These are phyloP conservation scores for Sinopyrophorus schimmeli DNA, from an alignment of 2,888 invertebrate genomes.

Conservation along the genomic window DNA sequence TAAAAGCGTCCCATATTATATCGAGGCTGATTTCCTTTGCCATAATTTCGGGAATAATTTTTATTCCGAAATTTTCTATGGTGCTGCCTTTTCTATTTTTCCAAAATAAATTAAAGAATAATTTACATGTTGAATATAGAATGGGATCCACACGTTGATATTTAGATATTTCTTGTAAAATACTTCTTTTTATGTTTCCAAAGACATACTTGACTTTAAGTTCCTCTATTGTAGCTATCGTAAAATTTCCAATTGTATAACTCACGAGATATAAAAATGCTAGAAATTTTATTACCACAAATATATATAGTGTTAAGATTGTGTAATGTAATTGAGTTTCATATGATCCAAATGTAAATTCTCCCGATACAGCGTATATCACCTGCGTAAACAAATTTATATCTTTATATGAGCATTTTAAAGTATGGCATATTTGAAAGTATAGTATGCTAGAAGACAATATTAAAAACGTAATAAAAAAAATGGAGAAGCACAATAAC, in stretches of 20 bases:
- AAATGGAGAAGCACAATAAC: neutral
- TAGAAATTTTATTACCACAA: neutral
- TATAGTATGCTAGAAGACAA: conserved; percentile 1
- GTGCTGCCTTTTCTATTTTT: conserved; percentile 25
- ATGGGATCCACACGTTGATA: neutral
- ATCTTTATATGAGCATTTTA: neutral
- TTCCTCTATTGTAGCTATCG: neutral
- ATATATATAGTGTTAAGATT: neutral
- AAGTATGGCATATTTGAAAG: conserved; percentile 1
- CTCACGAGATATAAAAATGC: conserved; percentile 1
- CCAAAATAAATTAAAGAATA: conserved; percentile 13
- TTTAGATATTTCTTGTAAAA: neutral
- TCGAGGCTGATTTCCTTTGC: conserved; percentile 34
- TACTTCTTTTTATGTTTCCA: neutral
- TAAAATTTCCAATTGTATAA: neutral
- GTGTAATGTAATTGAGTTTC: neutral
- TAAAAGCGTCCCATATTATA: conserved; percentile 34
- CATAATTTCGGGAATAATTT: conserved; percentile 32
- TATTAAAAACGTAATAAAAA: neutral
- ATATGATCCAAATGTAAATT: neutral
- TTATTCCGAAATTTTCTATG: conserved; percentile 9
- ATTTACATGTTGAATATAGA: neutral
- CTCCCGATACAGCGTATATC: neutral
- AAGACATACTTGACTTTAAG: neutral
- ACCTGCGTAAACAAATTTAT: neutral